These are phyloP conservation scores for Galerucella calmariensis DNA, from an alignment of 2,888 invertebrate genomes.

Conservation along the genomic window DNA sequence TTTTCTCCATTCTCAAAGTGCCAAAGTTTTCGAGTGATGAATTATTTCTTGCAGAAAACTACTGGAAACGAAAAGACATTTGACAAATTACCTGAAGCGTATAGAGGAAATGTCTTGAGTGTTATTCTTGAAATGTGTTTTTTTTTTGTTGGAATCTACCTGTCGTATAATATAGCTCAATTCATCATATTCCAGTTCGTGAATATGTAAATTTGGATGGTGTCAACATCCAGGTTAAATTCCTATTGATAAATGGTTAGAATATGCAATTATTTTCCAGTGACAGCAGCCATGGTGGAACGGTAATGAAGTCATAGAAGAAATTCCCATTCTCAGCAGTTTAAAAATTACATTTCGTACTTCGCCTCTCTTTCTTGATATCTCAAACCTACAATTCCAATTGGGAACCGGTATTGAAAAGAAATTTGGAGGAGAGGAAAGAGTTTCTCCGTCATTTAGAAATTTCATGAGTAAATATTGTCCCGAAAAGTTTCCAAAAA, in stretches of 20 bases:
- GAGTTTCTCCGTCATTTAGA: too few relatives aligned
- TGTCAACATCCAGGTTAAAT: constrained; percentile 22
- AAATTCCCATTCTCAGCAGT: too few relatives aligned
- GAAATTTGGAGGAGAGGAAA: too few relatives aligned
- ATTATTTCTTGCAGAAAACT: constrained; percentile 27
- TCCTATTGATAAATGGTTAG: constrained; percentile 12
- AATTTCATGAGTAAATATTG: too few relatives aligned
- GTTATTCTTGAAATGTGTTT: constrained; percentile 17
- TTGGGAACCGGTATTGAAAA: too few relatives aligned
- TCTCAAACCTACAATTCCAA: too few relatives aligned
- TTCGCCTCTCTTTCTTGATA: too few relatives aligned
- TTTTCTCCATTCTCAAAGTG: constrained; percentile 8
- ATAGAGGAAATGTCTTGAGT: constrained; percentile 30
- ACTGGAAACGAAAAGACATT: constrained; percentile 22
- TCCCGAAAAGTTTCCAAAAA: too few relatives aligned
- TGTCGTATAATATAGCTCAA: constrained; percentile 26
- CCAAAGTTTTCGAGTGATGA: constrained; percentile 18
- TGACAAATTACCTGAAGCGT: constrained; percentile 28
- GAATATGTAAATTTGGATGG: constrained; percentile 27
- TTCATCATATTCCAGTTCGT: constrained; percentile 25
- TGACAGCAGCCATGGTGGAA: not conserved
- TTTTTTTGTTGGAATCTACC: constrained; percentile 24
- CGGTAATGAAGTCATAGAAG: too few relatives aligned
- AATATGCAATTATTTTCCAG: not conserved
- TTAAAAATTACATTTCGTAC: too few relatives aligned